These are phyloP conservation scores for Piprites chloris DNA, from an alignment of 2,113 vertebrate species.

Conservation along the genomic window DNA sequence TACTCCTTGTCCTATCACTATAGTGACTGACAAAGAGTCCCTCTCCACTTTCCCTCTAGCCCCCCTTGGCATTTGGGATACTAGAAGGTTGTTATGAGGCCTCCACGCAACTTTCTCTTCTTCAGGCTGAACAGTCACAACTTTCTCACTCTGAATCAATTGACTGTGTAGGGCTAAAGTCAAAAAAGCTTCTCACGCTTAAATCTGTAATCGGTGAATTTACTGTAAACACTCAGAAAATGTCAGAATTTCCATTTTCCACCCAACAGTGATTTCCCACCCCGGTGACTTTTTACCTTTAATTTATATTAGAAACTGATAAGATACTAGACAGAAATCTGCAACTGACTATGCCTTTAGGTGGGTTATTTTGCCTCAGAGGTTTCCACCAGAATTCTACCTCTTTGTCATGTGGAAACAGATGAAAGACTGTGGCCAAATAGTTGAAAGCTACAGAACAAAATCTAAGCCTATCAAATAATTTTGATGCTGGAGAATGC, in stretches of 20 bases:
- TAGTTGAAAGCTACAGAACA: background rate
- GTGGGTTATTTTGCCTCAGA: background rate
- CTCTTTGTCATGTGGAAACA: background rate
- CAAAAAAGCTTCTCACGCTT: background rate
- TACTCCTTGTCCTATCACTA: background rate
- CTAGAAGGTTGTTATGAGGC: too few relatives aligned
- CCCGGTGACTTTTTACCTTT: background rate
- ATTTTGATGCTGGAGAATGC: background rate
- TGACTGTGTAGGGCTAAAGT: background rate
- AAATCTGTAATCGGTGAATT: background rate
- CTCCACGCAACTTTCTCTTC: background rate
- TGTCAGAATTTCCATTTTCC: background rate
- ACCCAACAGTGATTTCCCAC: background rate
- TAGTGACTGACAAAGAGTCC: background rate
- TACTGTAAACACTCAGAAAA: background rate
- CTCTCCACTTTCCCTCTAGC: too few relatives aligned
- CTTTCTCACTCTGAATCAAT: background rate
- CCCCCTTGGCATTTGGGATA: background rate
- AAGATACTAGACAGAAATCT: background rate
- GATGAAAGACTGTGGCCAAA: background rate
- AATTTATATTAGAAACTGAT: background rate
- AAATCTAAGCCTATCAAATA: background rate
- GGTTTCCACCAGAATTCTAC: background rate
- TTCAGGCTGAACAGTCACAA: background rate
- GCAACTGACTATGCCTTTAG: background rate